Percentiles rank a stretch among this genome's conserved stretches.
phyloP scores from a whole-genome alignment of 2,888 invertebrate species.

The Unio delphinus region DNA sequence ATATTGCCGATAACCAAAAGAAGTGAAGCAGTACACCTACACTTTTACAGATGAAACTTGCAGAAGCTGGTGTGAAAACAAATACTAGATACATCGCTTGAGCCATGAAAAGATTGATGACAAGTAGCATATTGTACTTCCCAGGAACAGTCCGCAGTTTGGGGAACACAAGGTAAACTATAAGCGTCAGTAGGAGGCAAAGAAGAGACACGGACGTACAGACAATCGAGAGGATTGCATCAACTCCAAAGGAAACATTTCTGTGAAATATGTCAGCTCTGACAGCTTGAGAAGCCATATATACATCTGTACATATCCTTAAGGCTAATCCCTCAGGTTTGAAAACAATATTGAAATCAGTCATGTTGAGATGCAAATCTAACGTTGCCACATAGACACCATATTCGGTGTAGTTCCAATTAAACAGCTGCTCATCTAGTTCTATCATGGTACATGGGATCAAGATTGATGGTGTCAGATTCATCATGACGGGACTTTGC shows the following conservation, averaged over 20 bases:
- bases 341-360: too few species aligned
- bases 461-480: too few species aligned
- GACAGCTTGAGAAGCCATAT: too few species aligned
- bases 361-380: too few species aligned
- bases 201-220: constrained; percentile 14
- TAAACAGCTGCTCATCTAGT: too few species aligned
- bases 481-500: too few species aligned
- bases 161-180: constrained; percentile 16
- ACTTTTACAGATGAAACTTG: constrained; percentile 10
- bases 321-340: too few species aligned
- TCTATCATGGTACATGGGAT: too few species aligned
- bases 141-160: constrained; percentile 23
- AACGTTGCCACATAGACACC: too few species aligned
- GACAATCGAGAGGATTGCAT: constrained; percentile 9
- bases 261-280: too few species aligned
- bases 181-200: constrained; percentile 12
- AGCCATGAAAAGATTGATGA: constrained; percentile 13
- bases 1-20: constrained; percentile 18
- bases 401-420: too few species aligned
- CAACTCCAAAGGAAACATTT: not conserved
- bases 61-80: constrained; percentile 5
- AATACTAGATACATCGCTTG: constrained; percentile 13
- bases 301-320: too few species aligned
- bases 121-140: constrained; percentile 22
- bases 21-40: constrained; percentile 23